phyloP scores from a whole-genome alignment of 2,113 vertebrate species.

The Periophthalmus modestus region DNA sequence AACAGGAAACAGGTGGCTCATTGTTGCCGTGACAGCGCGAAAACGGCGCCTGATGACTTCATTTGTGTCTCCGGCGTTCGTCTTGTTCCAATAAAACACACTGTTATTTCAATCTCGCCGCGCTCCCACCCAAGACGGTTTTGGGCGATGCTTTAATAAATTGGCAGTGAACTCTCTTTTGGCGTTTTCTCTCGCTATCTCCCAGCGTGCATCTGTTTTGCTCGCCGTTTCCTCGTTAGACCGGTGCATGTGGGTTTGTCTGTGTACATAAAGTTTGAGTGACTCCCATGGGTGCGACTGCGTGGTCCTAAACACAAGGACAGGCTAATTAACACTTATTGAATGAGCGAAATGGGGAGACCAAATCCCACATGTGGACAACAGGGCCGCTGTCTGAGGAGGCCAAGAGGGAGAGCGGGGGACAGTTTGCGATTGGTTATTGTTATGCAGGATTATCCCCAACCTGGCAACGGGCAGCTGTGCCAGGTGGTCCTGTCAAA shows the following conservation, averaged over 20 bases:
- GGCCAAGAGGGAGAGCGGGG: constrained; percentile 53
- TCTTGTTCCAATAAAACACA: background rate
- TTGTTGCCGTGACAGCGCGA: constrained; percentile 7
- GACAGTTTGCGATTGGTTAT: constrained; percentile 55
- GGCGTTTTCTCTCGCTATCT: constrained; percentile 30
- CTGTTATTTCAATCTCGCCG: constrained; percentile 3
- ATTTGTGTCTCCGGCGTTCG: background rate
- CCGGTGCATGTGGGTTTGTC: constrained; percentile 27
- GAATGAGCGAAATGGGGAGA: constrained; percentile 41
- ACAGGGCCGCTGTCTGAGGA: constrained; percentile 45
- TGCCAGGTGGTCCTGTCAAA: constrained; percentile 67
- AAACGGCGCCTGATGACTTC: background rate
- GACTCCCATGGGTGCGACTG: constrained; percentile 49
- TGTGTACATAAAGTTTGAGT: constrained; percentile 25
- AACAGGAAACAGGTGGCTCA: constrained; percentile 5
- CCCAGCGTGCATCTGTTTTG: constrained; percentile 49
- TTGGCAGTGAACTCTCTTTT: constrained; percentile 9
- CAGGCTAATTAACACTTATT: constrained; percentile 68
- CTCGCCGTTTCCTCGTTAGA: constrained; percentile 39
- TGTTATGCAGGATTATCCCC: constrained; percentile 63
- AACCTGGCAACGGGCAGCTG: constrained; percentile 53
- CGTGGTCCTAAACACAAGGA: constrained; percentile 67
- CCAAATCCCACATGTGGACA: constrained; percentile 48
- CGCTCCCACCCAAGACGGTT: background rate
- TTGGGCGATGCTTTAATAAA: background rate